phyloP scores from a whole-genome alignment of 1,140 invertebrate species.

The Melanaphis sacchari region DNA sequence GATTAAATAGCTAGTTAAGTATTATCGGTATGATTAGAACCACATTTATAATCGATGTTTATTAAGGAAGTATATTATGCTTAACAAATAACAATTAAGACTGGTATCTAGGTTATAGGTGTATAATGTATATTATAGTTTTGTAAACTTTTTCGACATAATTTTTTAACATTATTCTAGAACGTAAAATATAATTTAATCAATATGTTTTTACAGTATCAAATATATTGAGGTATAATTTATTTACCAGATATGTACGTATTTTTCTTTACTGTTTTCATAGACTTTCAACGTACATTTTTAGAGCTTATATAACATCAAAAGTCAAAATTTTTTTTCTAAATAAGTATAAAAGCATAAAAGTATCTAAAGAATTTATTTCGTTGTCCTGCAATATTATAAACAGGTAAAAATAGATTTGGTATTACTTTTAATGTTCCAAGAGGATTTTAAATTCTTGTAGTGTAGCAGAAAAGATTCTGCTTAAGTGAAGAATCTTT shows the following conservation, averaged over 20 bases:
- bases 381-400: background rate
- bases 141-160: background rate
- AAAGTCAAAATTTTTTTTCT: background rate
- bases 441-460: background rate
- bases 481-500: constrained; percentile 3
- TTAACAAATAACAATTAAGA: too few species aligned
- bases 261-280: background rate
- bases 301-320: background rate
- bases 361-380: constrained; percentile 12
- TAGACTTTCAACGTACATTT: background rate
- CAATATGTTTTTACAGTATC: background rate
- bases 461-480: background rate
- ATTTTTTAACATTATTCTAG: background rate
- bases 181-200: background rate
- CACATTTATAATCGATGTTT: constrained; percentile 5
- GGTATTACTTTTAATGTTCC: constrained; percentile 7
- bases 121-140: background rate
- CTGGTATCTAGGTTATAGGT: background rate
- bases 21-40: background rate
- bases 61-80: background rate
- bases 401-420: constrained; percentile 11
- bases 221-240: background rate
- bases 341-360: background rate
- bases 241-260: background rate
- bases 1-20: background rate